Evolutionary conservation across 1,140 invertebrate species (phyloP).

Genomic region (Neomicropteryx cornuta): DNA sequence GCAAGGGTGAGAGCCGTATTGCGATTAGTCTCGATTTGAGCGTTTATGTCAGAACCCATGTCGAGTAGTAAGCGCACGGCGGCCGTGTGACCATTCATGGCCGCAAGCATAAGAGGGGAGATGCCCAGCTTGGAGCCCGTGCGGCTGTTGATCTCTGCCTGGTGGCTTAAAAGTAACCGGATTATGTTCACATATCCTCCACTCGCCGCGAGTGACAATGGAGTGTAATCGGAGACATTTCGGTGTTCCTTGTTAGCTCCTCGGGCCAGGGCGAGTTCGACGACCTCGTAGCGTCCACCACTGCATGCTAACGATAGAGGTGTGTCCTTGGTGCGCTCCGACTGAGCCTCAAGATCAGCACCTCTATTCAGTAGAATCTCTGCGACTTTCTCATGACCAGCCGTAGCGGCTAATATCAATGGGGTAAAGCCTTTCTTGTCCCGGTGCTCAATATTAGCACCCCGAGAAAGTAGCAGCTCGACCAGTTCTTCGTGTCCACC

Average conservation of each 20-base stretch:
- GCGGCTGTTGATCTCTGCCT: conserved; percentile 97
- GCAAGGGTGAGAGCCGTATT: conserved; percentile 98
- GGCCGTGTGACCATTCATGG: conserved; percentile 98
- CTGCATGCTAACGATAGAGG: conserved; percentile 95
- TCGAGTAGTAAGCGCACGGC: conserved; percentile 86
- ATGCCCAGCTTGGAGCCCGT: conserved; percentile 96
- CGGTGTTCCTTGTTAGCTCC: conserved; percentile 97
- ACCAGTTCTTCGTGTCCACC: conserved; percentile 95
- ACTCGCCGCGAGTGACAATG: conserved; percentile 92
- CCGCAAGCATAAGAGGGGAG: conserved; percentile 96
- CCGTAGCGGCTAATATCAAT: conserved; percentile 91
- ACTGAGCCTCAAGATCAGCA: conserved; percentile 95
- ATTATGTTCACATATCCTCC: conserved; percentile 99
- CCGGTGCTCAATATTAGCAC: conserved; percentile 92
- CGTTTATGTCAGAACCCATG: conserved; percentile 98
- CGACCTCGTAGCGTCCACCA: conserved; percentile 93
- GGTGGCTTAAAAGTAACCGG: conserved; percentile 76
- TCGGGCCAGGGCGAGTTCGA: conserved; percentile 80
- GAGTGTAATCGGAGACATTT: conserved; percentile 99
- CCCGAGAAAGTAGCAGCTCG: conserved; percentile 76
- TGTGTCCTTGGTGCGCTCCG: conserved; percentile 97
- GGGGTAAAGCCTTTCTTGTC: conserved; percentile 99
- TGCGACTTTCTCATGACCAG: conserved; percentile 91
- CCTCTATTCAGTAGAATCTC: conserved; percentile 86
- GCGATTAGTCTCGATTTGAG: conserved; percentile 98